A percentile compares a stretch with the other conserved stretches of the same genome.
These are phyloP conservation scores for Harpegnathos saltator DNA, from an alignment of 1,140 invertebrate genomes.

Conservation along the genomic window DNA sequence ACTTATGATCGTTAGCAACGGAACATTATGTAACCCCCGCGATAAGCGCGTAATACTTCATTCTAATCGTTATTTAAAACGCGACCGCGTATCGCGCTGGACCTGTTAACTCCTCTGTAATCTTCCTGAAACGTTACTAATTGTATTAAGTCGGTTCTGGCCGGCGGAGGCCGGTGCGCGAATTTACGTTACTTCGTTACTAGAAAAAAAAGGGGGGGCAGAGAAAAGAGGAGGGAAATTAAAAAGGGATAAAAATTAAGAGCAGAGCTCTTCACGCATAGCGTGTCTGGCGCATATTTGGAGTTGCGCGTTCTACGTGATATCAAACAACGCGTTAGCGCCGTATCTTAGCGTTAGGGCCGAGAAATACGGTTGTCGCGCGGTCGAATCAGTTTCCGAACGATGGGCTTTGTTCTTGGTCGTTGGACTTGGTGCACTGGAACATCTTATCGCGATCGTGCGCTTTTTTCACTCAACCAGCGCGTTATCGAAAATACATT, in stretches of 20 bases:
- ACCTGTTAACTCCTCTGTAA: conserved; percentile 76
- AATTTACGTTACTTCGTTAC: conserved; percentile 33
- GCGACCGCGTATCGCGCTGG: conserved; percentile 70
- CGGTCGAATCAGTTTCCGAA: conserved; percentile 1
- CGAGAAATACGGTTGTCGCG: not conserved
- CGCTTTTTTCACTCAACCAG: conserved; percentile 35
- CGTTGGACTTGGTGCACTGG: too few species aligned
- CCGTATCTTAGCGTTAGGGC: not conserved
- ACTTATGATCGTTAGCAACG: conserved; percentile 79
- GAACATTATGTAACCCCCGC: conserved; percentile 78
- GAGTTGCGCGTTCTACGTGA: conserved; percentile 26
- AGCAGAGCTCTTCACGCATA: conserved; percentile 4
- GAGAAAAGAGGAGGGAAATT: not conserved
- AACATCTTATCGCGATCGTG: not conserved
- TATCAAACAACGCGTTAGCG: conserved; percentile 15
- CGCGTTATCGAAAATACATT: conserved; percentile 43
- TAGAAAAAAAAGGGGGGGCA: not conserved
- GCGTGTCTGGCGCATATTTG: conserved; percentile 24
- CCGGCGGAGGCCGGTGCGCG: not conserved
- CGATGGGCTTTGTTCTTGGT: not conserved
- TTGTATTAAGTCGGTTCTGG: conserved; percentile 65
- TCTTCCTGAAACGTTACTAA: conserved; percentile 72
- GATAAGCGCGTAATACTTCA: conserved; percentile 79
- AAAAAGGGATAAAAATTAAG: too few species aligned
- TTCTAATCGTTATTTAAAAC: conserved; percentile 81